Evolutionary conservation across 2,888 invertebrate species (phyloP), one percentile per base, ranked within the genome.

Genomic region (Cancer borealis): DNA sequence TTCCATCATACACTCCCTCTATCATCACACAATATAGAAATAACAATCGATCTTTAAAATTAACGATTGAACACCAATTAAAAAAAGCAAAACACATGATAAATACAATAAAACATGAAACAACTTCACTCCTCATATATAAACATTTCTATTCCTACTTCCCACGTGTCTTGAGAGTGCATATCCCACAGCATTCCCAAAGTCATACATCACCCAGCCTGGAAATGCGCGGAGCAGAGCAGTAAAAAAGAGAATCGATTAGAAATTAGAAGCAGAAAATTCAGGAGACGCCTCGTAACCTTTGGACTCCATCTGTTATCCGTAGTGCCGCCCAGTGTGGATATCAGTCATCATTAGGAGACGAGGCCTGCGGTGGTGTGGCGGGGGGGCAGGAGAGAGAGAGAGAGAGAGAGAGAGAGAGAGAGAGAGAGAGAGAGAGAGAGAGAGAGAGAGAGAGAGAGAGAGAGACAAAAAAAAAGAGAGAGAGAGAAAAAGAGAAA

Each of bases 291-390:
- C 73, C 26, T 79, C 26, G 26, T 79, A 79, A 79, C 26, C 73
- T 79, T 10, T 79, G 73, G 73, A n/a, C 73, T 79, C 73, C 73
- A 79, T 79, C 73, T 79, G 73, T n/a, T 26, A 26, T 26, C n/a
- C 73, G 73, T 26, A 26, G 26, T 26, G 73, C 73, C 10, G 73
- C 10, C 73, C 73, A 79, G 26, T 79, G 73, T 79, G n/a, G n/a
- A 26, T 26, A 79, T 79, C 73, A n/a, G 26, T 79, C 73, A 79
- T 79, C 73, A 79, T 79, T 79, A 79, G 26, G 73, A 79, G 73
- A 26, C 73, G 73, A 79, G 73, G 73, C 60, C 60, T 17, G 60
- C 14, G 60, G 60, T 17, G 17, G 60, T 60, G 60, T 60, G 60
- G 17, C 17, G 60, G 21, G n/a, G 26, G 5, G 6, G 5, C 21